Conservation (phyloP, 2,113 vertebrate species). For the Sylvia atricapilla region DNA sequence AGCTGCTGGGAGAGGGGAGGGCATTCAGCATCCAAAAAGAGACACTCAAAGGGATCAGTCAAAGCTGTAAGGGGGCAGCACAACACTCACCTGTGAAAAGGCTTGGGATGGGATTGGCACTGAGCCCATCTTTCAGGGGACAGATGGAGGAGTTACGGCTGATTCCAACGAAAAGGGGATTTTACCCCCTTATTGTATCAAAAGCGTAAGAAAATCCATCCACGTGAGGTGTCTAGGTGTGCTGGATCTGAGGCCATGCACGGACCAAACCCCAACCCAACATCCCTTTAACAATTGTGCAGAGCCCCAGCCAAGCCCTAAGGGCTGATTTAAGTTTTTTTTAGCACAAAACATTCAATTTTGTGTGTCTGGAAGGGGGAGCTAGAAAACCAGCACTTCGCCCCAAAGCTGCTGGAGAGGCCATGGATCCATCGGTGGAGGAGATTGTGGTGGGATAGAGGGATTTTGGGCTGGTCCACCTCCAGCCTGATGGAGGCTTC, state of each 20-base stretch:
- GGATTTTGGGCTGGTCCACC: neutral
- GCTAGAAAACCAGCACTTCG: neutral
- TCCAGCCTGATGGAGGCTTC: neutral
- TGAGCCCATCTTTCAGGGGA: neutral
- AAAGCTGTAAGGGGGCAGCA: accelerated
- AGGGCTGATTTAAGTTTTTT: neutral
- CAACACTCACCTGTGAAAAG: neutral
- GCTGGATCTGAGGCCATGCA: neutral
- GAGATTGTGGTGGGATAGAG: neutral
- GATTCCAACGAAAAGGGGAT: neutral
- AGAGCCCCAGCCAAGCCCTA: neutral
- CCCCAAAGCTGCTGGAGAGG: neutral
- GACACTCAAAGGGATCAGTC: accelerated
- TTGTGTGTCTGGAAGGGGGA: neutral
- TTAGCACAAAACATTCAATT: neutral
- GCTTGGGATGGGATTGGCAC: neutral
- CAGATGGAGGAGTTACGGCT: accelerated
- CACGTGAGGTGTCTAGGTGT: neutral
- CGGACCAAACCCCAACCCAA: neutral
- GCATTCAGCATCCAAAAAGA: neutral
- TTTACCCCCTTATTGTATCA: neutral
- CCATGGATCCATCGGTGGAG: accelerated
- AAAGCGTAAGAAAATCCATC: neutral
- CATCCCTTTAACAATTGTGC: accelerated
- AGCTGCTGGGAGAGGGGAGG: neutral